Base-by-base conservation (phyloP, 2,888 invertebrate species). In the Pseudeuparius sepicola region DNA sequence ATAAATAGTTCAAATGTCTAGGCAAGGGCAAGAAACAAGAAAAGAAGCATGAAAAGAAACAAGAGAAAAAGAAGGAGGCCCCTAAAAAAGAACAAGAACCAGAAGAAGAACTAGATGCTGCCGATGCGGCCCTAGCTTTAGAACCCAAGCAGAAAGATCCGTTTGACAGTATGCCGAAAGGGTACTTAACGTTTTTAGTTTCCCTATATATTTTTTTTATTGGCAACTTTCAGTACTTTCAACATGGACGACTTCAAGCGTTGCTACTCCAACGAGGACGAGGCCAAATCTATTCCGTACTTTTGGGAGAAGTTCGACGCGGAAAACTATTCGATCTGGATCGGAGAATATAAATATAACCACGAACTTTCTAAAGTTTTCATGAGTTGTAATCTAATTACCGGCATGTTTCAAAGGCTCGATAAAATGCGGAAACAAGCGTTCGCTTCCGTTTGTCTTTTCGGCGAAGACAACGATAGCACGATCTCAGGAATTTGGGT, bases 261-360 rank as follows among this genome's bases (percentile, higher is more conserved):
- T 44, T 80, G 74, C 53, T 99, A 98, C 66, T 96, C 94, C 34
- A 99, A 99, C 57, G 89, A 98, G 63, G 90, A 89, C 16, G 93
- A 89, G 57, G 66, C 75, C 4, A 82, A 84, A 57, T 94, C 97
- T 37, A 79, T 98, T 58, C 92, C 96, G 1, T 96, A 90, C 64
- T 98, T 99, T 73, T 98, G 92, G 87, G 78, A 93, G 59, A 89
- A 97, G 65, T 97, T 98, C 59, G 98, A 99, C 64, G 73, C 87
- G 4, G 82, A 92, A 59, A 74, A 93, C 65, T 96, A 92, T 63
- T 94, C 94, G 41, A 90, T 98, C 64, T 98, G 98, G 98, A 78
- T 74, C 46, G 83, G 89, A 33, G 93, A 96, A 70, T 98, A 98
- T 73, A 93, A 94, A 65, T 97, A 88, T 66, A 83, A 84, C 40